Evolutionary conservation across 1,140 invertebrate species (phyloP), one percentile per base, ranked within the genome.

Genomic region (Drosophila mauritiana): DNA sequence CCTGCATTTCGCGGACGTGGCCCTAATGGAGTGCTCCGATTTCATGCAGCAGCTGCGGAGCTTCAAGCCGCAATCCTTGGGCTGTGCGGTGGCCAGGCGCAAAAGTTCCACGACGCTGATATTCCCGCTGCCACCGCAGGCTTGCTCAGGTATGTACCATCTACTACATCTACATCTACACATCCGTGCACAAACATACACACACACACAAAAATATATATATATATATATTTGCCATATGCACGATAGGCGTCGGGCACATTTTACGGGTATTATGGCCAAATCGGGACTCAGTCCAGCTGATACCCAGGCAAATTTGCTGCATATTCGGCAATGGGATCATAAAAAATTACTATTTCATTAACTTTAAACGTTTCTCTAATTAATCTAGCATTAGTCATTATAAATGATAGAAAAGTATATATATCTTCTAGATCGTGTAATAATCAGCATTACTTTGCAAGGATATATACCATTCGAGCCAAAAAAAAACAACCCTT

Each of bases 41-140:
- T 98, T 98, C 93, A 98, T 98, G 97, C 97, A 98, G 93, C 97
- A 98, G 93, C 95, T 98, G 90, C 95, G 97, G 83, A 97, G 97
- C 94, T 98, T 98, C 94, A 98, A 98, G 93, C 97, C 97, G 73
- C 97, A 98, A 94, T 97, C 97, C 89, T 94, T 98, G 91, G 97
- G 97, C 92, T 98, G 97, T 94, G 97, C 97, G 78, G 97, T 98
- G 80, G 97, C 97, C 42, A 94, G 97, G 88, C 94, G 97, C 92
- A 98, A 98, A 93, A 97, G 96, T 78, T 98, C 97, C 77, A 98
- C 97, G 39, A 98, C 97, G 4, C 94, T 98, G 77, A 98, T 98
- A 90, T 98, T 98, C 92, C 97, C 97, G 22, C 93, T 98, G 81
- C 97, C 97, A 80, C 97, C 97, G 39, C 97, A 98, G 93, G 97